A percentile compares a stretch with the other conserved stretches of the same genome.
Evolutionary conservation across 1,140 invertebrate species (phyloP).

Genomic region (Platyscapa corneri): DNA sequence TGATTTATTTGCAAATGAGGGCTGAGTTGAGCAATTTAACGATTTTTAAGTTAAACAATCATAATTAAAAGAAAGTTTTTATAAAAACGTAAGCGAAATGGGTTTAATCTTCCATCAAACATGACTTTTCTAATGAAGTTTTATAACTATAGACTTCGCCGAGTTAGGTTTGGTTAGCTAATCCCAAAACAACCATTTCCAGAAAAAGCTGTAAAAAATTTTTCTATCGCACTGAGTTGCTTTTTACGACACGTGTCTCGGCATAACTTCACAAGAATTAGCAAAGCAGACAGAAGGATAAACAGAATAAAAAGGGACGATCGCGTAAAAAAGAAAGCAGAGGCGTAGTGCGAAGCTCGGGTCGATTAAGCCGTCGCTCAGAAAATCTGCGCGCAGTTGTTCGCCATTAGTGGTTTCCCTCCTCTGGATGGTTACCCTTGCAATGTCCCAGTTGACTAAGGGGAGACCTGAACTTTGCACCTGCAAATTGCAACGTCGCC

Average conservation of each 20-base stretch:
- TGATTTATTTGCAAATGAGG: neutral
- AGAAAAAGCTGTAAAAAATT: neutral
- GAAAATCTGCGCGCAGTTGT: slow-evolving; percentile 60
- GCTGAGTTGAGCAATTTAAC: too few relatives aligned
- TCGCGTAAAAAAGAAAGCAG: neutral
- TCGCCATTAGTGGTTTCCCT: slow-evolving; percentile 61
- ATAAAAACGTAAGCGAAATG: neutral
- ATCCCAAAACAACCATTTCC: neutral
- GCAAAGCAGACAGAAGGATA: neutral
- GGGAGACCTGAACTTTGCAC: slow-evolving; percentile 65
- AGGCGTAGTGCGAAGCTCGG: neutral
- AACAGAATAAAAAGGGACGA: neutral
- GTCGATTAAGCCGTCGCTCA: slow-evolving; percentile 59
- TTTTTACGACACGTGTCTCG: neutral
- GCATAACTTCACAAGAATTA: neutral
- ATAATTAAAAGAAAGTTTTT: too few relatives aligned
- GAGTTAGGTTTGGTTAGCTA: neutral
- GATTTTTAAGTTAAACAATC: too few relatives aligned
- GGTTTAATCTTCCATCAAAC: neutral
- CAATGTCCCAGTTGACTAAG: neutral
- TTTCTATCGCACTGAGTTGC: neutral
- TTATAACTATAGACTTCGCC: neutral
- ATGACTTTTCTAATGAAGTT: neutral
- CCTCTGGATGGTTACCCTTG: slow-evolving; percentile 13
- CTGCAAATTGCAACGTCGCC: slow-evolving; percentile 61